Evolutionary conservation across 1,140 invertebrate genomes (phyloP).

Genomic region (Spodoptera litura): DNA sequence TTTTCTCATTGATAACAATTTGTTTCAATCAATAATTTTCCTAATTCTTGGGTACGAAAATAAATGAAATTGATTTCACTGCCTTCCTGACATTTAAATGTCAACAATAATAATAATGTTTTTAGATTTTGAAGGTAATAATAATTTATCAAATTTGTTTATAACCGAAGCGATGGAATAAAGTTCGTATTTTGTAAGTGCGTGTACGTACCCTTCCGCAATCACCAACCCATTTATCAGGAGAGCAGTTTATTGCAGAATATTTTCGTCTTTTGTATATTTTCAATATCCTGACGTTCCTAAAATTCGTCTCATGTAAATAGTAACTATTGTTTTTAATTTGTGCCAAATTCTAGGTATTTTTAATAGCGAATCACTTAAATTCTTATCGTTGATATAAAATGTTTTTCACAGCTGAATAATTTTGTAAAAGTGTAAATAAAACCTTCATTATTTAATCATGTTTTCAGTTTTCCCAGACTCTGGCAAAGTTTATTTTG

Average conservation of each 20-base stretch:
- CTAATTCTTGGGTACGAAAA: no score
- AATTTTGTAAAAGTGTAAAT: not conserved
- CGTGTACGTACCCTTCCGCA: not conserved
- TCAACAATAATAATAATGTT: no score
- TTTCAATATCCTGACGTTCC: slow-evolving; percentile 12
- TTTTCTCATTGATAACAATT: no score
- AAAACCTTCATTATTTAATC: not conserved
- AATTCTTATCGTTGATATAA: slow-evolving; percentile 13
- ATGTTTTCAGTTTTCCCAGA: not conserved
- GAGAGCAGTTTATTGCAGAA: not conserved
- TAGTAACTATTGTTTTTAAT: slow-evolving; percentile 18
- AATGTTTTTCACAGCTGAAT: slow-evolving; percentile 36
- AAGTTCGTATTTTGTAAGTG: no score
- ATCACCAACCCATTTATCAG: not conserved
- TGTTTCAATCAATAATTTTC: no score
- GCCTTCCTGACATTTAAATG: no score
- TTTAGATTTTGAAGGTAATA: no score
- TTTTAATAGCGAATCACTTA: slow-evolving; percentile 23
- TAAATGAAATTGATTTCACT: no score
- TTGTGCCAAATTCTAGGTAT: slow-evolving; percentile 35
- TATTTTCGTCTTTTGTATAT: not conserved
- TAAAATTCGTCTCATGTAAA: slow-evolving; percentile 34
- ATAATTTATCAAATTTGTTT: no score
- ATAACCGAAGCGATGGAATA: no score
- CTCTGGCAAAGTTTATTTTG: slow-evolving; percentile 2